These are phyloP conservation scores for Pampus argenteus DNA, from an alignment of 2,797 vertebrate genomes.

Conservation along the genomic window DNA sequence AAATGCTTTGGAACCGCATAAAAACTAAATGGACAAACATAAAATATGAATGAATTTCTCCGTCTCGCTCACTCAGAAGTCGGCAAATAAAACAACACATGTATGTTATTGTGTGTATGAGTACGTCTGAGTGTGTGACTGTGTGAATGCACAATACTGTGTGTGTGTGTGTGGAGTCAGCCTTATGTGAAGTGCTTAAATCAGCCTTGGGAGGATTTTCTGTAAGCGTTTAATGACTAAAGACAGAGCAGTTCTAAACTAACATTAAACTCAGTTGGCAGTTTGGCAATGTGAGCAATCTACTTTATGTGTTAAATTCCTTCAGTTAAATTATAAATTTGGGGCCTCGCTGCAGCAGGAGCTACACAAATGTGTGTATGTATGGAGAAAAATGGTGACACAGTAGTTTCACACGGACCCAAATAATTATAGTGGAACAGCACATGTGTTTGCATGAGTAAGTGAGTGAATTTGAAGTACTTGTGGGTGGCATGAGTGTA, in stretches of 20 bases:
- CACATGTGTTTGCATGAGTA: slow-evolving; percentile 1
- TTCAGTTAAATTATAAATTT: neutral
- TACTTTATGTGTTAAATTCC: neutral
- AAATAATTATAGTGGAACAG: slow-evolving; percentile 1
- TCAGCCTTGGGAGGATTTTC: slow-evolving; percentile 42
- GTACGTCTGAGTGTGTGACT: neutral
- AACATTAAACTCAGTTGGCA: slow-evolving; percentile 13
- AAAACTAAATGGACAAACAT: neutral
- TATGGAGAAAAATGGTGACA: neutral
- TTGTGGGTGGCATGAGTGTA: slow-evolving; percentile 17
- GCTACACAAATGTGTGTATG: neutral
- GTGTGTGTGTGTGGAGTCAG: slow-evolving; percentile 19
- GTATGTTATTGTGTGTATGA: neutral
- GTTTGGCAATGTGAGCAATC: slow-evolving; percentile 10
- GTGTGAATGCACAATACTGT: neutral
- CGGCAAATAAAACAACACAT: neutral
- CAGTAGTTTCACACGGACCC: slow-evolving; percentile 3
- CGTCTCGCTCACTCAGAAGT: neutral
- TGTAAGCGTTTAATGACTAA: slow-evolving; percentile 33
- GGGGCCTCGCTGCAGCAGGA: neutral
- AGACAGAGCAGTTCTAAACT: slow-evolving; percentile 31
- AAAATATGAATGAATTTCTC: neutral
- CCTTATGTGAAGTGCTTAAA: slow-evolving; percentile 38
- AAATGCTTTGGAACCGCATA: neutral
- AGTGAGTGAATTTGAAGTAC: slow-evolving; percentile 2